phyloP scores from a whole-genome alignment of 2,797 vertebrate genomes.

The Hydrophis major region DNA sequence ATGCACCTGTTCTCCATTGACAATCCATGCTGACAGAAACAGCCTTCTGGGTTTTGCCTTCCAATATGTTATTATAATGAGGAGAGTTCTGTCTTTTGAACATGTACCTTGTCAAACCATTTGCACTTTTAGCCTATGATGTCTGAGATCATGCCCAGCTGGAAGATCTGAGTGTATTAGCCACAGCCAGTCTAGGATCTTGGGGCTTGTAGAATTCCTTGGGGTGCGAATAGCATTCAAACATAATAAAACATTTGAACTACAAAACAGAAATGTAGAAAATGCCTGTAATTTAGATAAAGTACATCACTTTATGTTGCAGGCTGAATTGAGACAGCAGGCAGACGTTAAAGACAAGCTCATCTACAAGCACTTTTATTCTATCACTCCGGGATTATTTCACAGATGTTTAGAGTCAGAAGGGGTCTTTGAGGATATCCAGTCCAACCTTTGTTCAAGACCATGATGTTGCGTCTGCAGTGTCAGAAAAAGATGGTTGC shows the following conservation, averaged over 20 bases:
- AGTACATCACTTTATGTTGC: not conserved
- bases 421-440: not conserved
- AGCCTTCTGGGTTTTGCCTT: not conserved
- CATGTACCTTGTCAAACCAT: not conserved
- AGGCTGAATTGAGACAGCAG: not conserved
- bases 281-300: not conserved
- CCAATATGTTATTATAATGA: not conserved
- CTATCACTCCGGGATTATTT: not conserved
- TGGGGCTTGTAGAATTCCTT: not conserved
- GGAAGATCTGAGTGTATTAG: not conserved
- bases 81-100: not conserved
- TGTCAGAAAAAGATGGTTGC: not conserved
- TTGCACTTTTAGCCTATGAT: not conserved
- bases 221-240: not conserved
- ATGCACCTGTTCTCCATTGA: not conserved
- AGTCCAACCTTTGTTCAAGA: not conserved
- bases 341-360: not conserved
- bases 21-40: not conserved
- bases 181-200: not conserved
- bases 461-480: not conserved
- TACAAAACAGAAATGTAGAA: not conserved
- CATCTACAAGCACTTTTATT: not conserved
- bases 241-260: not conserved
- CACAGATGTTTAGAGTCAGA: not conserved
- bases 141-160: not conserved